Percentiles rank a stretch among this genome's conserved stretches.
phyloP scores from a whole-genome alignment of 1,140 invertebrate genomes.

The Pachypeltis micranthus region DNA sequence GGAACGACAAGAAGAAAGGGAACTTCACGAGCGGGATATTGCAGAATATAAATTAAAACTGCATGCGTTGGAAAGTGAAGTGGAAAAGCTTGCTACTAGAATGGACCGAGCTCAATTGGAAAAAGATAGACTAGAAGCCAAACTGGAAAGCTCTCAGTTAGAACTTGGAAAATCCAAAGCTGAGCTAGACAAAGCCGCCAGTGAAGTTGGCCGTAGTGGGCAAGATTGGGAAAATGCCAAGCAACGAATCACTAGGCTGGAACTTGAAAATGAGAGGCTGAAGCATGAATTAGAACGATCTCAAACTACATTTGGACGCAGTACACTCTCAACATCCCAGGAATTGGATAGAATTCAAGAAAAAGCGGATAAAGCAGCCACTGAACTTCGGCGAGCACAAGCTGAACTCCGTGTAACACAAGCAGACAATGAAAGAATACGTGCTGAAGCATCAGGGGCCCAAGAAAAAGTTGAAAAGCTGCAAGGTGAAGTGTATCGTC shows the following conservation, averaged over 20 bases:
- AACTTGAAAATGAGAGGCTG: constrained; percentile 80
- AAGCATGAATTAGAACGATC: constrained; percentile 73
- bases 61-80: constrained; percentile 75
- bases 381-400: constrained; percentile 66
- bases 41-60: constrained; percentile 92
- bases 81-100: constrained; percentile 54
- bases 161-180: constrained; percentile 88
- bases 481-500: constrained; percentile 84
- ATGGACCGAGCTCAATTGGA: constrained; percentile 74
- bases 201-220: constrained; percentile 73
- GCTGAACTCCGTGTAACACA: constrained; percentile 73
- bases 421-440: constrained; percentile 73
- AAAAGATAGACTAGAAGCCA: constrained; percentile 79
- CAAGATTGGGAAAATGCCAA: constrained; percentile 82
- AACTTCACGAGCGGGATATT: constrained; percentile 83
- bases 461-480: constrained; percentile 89
- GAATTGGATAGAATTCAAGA: constrained; percentile 76
- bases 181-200: constrained; percentile 79
- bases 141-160: constrained; percentile 81
- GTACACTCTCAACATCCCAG: constrained; percentile 40
- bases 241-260: constrained; percentile 68
- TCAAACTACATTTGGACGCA: constrained; percentile 65
- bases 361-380: constrained; percentile 68
- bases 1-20: constrained; percentile 89
- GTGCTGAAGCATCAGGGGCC: constrained; percentile 65